These are phyloP conservation scores for Ochotona princeps DNA, from an alignment of 2,113 vertebrate genomes.

Conservation along the genomic window DNA sequence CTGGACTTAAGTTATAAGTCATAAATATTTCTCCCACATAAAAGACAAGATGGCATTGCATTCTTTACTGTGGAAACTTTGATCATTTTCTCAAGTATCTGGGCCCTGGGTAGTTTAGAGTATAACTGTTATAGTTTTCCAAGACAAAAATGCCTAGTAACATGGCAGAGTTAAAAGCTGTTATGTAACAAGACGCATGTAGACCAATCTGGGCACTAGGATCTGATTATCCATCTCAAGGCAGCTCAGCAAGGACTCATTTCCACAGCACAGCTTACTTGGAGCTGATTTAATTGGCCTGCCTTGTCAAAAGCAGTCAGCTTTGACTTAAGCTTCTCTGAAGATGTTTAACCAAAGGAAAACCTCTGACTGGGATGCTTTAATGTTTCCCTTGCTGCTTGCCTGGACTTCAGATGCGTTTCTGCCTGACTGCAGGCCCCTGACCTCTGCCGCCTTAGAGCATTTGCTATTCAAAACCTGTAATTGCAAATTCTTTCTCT, in stretches of 20 bases:
- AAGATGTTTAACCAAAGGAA: conserved; percentile 18
- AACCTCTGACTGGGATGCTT: neutral
- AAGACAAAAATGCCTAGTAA: neutral
- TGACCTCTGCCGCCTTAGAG: neutral
- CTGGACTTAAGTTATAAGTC: neutral
- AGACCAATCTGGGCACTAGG: neutral
- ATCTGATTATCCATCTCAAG: neutral
- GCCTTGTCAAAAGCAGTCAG: conserved; percentile 36
- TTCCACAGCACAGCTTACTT: neutral
- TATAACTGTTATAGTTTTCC: neutral
- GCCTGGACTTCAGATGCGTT: neutral
- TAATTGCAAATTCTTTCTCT: neutral
- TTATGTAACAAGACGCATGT: neutral
- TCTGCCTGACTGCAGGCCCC: neutral
- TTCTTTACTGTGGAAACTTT: conserved; percentile 3
- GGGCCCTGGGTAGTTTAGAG: neutral
- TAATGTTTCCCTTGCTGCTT: neutral
- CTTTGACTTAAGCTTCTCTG: neutral
- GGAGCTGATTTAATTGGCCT: conserved; percentile 23
- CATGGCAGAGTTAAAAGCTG: neutral
- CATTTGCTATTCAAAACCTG: conserved; percentile 24
- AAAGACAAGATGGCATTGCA: neutral
- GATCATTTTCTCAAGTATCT: neutral
- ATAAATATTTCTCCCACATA: neutral
- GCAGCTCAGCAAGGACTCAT: neutral